Base-by-base conservation (phyloP, 2,888 invertebrate genomes). In the Ophion slaviceki region DNA sequence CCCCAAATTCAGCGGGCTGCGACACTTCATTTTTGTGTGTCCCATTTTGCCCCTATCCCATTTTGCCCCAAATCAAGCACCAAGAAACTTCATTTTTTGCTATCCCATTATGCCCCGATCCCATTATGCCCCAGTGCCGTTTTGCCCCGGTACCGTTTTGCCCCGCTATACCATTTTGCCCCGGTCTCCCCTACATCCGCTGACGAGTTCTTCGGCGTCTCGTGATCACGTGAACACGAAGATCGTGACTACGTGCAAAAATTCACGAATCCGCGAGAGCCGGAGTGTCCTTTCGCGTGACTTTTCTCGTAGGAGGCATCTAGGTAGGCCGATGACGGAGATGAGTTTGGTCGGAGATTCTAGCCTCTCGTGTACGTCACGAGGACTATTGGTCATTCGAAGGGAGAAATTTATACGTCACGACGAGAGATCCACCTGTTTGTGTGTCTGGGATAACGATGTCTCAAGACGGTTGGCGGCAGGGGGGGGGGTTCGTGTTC, bases 401-500 rank as follows among this genome's bases (percentile, higher is more conserved):
- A 14, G 32, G 20, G 36, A 72, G n/a, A 72, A 28, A 59, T 47
- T 17, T 2, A 17, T 17, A 28, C 17, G 47, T 28, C 17, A 47
- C 28, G 11, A 17, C 47, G 14, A 17, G 47, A 71, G 28, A 71
- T 71, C 70, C 32, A 20, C 17, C 11, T 28, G n/a, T 57, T 17
- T n/a, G 20, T 7, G 53, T 36, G 28, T 57, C 40, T 40, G 40
- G 40, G 40, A 40, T 40, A 40, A 40, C 40, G 40, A 78, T 53
- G 45, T 67, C 66, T 71, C 71, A 66, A 57, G 80, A 84, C 80
- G 81, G 77, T 77, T 66, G 5, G 66, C 11, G 62, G 24, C 40
- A 47, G 17, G 47, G 14, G 47, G 47, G 45, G 47, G 47, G 47
- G 8, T 6, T 40, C 40, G 40, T 1, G 40, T 5, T 40, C 40